Evolutionary conservation across 2,113 vertebrate genomes (phyloP), one percentile per base, ranked within the genome.

Genomic region (Phasianus colchicus): DNA sequence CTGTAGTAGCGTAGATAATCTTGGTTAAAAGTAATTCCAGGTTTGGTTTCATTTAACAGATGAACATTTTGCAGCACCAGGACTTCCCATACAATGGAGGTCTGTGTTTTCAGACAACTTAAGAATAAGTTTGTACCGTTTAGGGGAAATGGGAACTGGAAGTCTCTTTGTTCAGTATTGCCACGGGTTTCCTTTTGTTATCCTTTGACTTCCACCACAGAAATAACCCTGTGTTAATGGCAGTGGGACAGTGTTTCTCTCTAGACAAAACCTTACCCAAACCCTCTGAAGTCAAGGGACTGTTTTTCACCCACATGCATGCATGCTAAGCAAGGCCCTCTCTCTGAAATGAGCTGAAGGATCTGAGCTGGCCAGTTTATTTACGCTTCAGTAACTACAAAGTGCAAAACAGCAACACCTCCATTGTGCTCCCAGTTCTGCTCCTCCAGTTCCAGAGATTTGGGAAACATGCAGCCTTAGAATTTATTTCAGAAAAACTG

Each of bases 401-500:
- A 58, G 30, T 4, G 22, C 57, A 85, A 67, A 88, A 24, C 2
- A 22, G 32, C n/a, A 72, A n/a, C 20, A 65, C 17, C 40, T 8
- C 40, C 1, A 1, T 0, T n/a, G 13, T 1, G 2, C 83, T 19
- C 30, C 45, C 64, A 85, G n/a, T 91, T 79, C 10, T 60, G 34
- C 40, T 88, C 22, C 58, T 52, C 30, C 57, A 57, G 17, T 5
- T 30, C 32, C 11, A 40, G n/a, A 63, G 89, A 86, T 22, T 18
- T 77, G 71, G 48, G 58, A 29, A 52, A 40, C 10, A n/a, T 27
- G 22, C 70, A 34, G 4, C 3, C 32, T 92, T 20, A 70, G 48
- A 76, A 88, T 81, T 80, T 90, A 58, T 25, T 83, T 48, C 55
- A 84, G 54, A 77, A 77, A 85, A 94, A 86, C 13, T 54, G 40